Evolutionary conservation across 2,113 vertebrate genomes (phyloP), one percentile per base, ranked within the genome.

Genomic region (Budorcas taxicolor): DNA sequence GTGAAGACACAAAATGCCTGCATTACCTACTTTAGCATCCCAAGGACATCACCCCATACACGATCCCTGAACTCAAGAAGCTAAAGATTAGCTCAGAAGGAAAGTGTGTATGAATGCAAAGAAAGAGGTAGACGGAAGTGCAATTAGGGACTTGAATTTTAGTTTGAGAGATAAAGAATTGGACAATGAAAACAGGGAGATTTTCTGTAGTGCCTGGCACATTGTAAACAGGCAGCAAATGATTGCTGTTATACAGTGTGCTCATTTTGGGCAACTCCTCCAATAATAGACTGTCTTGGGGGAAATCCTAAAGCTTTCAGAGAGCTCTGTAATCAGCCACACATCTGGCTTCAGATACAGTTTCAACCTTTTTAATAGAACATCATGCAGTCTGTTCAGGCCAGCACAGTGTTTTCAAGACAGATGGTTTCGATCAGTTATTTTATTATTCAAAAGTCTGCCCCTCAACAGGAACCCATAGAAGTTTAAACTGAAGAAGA

Each of bases 401-500:
- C 47, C 58, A 95, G 88, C 57, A 78, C 52, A 82, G 40, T 78
- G 7, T 71, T 86, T 94, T 92, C 93, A 81, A 95, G 92, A 97
- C 97, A 97, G 97, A 96, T 97, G 95, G 95, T 97, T 97, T 97
- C 64, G 80, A 98, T 98, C 95, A 89, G 90, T 82, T 87, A 87
- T 93, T 95, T 60, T 96, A 95, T 96, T 98, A 95, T 98, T 98
- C 95, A 96, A 96, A 98, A 95, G 74, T 95, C 81, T 97, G 78
- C 36, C 97, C 87, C 83, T 93, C 96, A 87, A 95, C 93, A 97
- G 88, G 97, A 92, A 92, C 95, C 87, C 52, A 1, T n/a, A 95
- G 47, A 96, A 94, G 53, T 98, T 96, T 96, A 97, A 96, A 95
- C 84, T 87, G 94, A 97, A 97, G 93, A 97, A 62, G 95, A 95